Conservation (phyloP, 2,113 vertebrate genomes). For the Anser cygnoides region DNA sequence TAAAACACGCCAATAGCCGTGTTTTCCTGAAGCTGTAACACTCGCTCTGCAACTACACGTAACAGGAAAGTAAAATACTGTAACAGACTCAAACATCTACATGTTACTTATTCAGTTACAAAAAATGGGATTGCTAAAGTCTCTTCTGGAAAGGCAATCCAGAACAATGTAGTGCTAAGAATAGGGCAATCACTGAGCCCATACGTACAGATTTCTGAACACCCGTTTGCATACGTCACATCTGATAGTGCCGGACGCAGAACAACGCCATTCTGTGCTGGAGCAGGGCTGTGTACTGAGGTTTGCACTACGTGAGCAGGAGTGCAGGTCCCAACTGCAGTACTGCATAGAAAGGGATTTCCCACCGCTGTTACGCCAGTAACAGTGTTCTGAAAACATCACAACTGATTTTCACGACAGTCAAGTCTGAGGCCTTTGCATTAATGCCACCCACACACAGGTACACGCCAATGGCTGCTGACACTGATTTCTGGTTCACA, state of each 20-base stretch:
- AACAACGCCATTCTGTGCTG: neutral
- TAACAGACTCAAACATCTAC: neutral
- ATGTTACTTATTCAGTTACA: neutral
- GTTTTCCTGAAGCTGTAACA: neutral
- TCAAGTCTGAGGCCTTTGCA: neutral
- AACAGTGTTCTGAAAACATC: neutral
- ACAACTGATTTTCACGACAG: neutral
- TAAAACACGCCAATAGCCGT: neutral
- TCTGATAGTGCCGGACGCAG: fast-evolving
- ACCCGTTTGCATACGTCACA: neutral
- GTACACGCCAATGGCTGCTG: neutral
- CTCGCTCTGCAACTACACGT: neutral
- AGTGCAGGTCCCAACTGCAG: fast-evolving
- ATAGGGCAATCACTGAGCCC: neutral
- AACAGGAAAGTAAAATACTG: neutral
- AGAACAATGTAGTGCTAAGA: neutral
- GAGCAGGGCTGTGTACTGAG: fast-evolving
- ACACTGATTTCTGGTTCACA: neutral
- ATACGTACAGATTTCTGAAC: neutral
- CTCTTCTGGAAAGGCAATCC: neutral
- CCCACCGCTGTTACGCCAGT: fast-evolving
- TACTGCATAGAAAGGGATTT: neutral
- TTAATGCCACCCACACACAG: neutral
- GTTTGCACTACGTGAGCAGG: neutral
- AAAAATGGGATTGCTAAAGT: neutral